Conservation (phyloP, 1,140 invertebrate species). For the Melanaphis sacchari region DNA sequence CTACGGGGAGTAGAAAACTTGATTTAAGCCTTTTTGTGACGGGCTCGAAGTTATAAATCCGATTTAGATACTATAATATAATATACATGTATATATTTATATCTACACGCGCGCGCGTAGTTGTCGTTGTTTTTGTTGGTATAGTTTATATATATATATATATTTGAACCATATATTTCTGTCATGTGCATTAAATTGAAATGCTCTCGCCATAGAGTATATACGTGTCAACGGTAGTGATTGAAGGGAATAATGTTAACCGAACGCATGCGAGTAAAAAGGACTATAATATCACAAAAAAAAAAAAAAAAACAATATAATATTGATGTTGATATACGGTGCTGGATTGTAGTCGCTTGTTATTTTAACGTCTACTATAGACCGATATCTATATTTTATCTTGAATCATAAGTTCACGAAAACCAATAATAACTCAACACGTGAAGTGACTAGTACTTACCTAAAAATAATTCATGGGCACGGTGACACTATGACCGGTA, state of each 20-base stretch:
- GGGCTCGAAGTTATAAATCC: constrained; percentile 34
- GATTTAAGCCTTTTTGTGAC: constrained; percentile 48
- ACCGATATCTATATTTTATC: not conserved
- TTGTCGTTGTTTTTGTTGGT: not conserved
- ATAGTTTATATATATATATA: not conserved
- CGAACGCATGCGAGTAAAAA: not conserved
- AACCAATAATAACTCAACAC: no score
- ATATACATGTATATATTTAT: not conserved
- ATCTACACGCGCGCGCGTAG: not conserved
- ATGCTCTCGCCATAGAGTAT: not conserved
- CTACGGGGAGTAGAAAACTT: constrained; percentile 39
- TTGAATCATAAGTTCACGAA: not conserved
- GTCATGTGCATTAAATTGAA: not conserved
- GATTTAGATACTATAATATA: constrained; percentile 19
- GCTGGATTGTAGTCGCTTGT: not conserved
- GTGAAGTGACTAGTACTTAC: no score
- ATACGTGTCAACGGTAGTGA: not conserved
- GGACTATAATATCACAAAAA: not conserved
- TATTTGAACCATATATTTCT: not conserved
- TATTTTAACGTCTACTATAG: not conserved
- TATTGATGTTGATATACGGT: not conserved
- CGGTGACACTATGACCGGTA: no score
- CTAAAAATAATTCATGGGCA: no score
- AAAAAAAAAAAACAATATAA: not conserved
- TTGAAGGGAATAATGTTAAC: not conserved